These are phyloP conservation scores for Eutrigla gurnardus DNA, from an alignment of 2,797 vertebrate species.

Conservation along the genomic window DNA sequence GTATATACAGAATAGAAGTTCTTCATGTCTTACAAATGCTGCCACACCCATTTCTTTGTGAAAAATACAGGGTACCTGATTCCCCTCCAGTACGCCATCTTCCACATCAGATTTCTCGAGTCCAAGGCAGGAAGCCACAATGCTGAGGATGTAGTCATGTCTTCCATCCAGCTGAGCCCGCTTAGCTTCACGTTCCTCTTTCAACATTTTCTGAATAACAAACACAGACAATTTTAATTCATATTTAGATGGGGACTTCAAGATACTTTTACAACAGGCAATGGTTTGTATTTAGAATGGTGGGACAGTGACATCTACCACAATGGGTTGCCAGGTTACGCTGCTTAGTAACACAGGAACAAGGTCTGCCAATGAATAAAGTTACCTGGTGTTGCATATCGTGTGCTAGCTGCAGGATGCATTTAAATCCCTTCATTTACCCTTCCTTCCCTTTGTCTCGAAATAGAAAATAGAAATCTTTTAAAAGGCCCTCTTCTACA, in stretches of 20 bases:
- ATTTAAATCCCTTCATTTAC: conserved; percentile 49
- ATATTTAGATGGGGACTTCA: background rate
- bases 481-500: conserved; percentile 17
- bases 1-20: background rate
- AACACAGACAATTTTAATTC: background rate
- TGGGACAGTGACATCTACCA: conserved; percentile 38
- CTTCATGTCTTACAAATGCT: background rate
- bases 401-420: conserved; percentile 25
- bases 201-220: conserved; percentile 90
- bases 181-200: conserved; percentile 93
- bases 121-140: conserved; percentile 88
- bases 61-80: conserved; percentile 83
- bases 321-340: conserved; percentile 60
- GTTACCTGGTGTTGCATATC: conserved; percentile 41
- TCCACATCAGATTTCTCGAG: conserved; percentile 91
- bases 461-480: background rate
- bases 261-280: background rate
- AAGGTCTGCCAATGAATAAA: conserved; percentile 72
- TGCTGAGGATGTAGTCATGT: conserved; percentile 91
- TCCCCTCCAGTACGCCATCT: conserved; percentile 91
- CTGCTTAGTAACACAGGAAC: conserved; percentile 75
- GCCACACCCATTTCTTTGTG: background rate
- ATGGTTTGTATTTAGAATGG: conserved; percentile 16
- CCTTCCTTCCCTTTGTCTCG: conserved; percentile 26
- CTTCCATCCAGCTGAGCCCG: conserved; percentile 89